Evolutionary conservation across 1,140 invertebrate genomes (phyloP), one percentile per base, ranked within the genome.

Genomic region (Phenacoccus solenopsis): DNA sequence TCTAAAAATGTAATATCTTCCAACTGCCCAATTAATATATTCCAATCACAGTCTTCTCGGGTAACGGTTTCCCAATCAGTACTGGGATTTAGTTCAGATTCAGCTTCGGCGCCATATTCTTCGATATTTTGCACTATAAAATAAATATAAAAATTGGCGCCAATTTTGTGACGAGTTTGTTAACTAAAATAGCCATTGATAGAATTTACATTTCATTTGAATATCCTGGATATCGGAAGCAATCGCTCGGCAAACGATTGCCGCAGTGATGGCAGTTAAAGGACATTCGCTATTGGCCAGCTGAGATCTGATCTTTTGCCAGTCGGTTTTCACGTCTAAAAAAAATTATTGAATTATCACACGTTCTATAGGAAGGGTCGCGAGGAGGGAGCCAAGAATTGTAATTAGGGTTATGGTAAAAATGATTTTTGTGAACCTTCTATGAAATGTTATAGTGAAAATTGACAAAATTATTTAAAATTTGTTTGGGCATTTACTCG

Each of bases 41-140:
- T 88, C 89, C 94, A 96, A 76, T 90, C 85, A 70, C 91, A 88
- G 73, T 87, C 85, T 76, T 96, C 93, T 72, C 89, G 85, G 16
- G 90, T 90, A 21, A 95, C 82, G 70, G 87, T 87, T 79, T 95
- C 93, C 90, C 89, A 95, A 28, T 87, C 85, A 61, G 81, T 81
- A 56, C 25, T 9, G 7, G 56, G 20, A n/a, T 4, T 10, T 9
- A 64, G 20, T 24, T 64, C 59, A 10, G 21, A 13, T 64, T 64
- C 59, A n/a, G n/a, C n/a, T 38, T 38, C 32, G 9, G 2, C 4
- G 4, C 13, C 59, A 64, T 64, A 24, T 3, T 64, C 59, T 64
- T 64, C 59, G 9, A 13, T 64, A 16, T 25, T 64, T 3, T 3
- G 22, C 22, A 16, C 59, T 24, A 64, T 64, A 24, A 64, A 64